Conservation (phyloP, 2,888 invertebrate species). For the Mythimna impura region DNA sequence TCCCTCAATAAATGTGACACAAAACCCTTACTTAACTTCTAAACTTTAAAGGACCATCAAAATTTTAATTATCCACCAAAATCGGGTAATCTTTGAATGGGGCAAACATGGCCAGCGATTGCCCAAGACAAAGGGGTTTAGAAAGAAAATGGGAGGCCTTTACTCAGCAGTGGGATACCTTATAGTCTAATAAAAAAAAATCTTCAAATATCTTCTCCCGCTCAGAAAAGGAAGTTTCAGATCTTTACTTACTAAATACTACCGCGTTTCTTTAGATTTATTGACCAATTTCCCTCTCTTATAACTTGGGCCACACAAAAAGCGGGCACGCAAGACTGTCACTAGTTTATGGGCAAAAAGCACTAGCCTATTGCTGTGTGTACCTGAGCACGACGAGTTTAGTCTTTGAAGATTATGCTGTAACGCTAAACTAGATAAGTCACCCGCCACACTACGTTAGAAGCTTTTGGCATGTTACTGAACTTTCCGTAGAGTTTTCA, state of each 20-base stretch:
- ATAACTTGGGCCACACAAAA: conserved; percentile 60
- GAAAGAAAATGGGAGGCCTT: no score
- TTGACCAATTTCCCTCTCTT: conserved; percentile 2
- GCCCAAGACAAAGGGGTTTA: no score
- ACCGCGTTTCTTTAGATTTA: no score
- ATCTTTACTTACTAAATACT: no score
- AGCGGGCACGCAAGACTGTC: conserved; percentile 80
- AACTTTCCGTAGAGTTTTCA: conserved; percentile 30
- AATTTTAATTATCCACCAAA: background rate
- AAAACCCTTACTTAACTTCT: background rate
- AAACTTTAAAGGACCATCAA: background rate
- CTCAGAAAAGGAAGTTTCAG: no score
- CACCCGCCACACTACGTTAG: conserved; percentile 51
- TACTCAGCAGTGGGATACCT: no score
- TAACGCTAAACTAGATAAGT: conserved; percentile 64
- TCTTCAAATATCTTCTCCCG: no score
- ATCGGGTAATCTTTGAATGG: background rate
- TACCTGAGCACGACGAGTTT: conserved; percentile 65
- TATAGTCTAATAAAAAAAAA: no score
- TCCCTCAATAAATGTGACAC: background rate
- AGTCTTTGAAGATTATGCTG: conserved; percentile 74
- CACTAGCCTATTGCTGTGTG: conserved; percentile 71
- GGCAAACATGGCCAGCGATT: no score
- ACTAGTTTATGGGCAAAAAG: conserved; percentile 81
- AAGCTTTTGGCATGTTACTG: conserved; percentile 39